Percentiles rank a stretch among this genome's conserved stretches.
Evolutionary conservation across 2,113 vertebrate species (phyloP).

Genomic region (Phoenicopterus ruber): DNA sequence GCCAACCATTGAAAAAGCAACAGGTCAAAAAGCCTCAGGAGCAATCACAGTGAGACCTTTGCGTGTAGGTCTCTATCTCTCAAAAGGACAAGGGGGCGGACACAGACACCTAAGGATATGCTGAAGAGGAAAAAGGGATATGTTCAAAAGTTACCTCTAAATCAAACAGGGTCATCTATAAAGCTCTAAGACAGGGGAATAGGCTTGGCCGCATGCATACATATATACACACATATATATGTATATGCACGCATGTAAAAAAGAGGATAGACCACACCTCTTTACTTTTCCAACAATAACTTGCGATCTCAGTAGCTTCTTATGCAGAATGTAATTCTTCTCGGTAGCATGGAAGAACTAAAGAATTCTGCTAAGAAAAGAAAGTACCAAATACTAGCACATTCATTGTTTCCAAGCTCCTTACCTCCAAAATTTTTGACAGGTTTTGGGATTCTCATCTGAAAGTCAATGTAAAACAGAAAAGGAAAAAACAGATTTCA

Average conservation of each 20-base stretch:
- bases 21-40: background rate
- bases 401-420: background rate
- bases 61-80: background rate
- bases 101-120: background rate
- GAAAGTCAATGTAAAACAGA: background rate
- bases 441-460: background rate
- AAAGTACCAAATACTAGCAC: background rate
- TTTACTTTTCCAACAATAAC: background rate
- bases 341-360: background rate
- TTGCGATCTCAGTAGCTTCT: background rate
- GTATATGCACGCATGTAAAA: background rate
- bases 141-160: background rate
- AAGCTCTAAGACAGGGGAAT: background rate
- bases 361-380: background rate
- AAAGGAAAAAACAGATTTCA: background rate
- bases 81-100: background rate
- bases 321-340: background rate
- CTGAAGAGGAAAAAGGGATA: background rate
- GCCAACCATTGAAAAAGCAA: background rate
- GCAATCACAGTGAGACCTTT: background rate
- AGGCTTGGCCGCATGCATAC: background rate
- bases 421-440: background rate
- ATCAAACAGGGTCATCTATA: background rate
- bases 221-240: fast-evolving
- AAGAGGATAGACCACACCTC: background rate